Evolutionary conservation across 1,140 invertebrate genomes (phyloP).

Genomic region (Pogonus chalceus): DNA sequence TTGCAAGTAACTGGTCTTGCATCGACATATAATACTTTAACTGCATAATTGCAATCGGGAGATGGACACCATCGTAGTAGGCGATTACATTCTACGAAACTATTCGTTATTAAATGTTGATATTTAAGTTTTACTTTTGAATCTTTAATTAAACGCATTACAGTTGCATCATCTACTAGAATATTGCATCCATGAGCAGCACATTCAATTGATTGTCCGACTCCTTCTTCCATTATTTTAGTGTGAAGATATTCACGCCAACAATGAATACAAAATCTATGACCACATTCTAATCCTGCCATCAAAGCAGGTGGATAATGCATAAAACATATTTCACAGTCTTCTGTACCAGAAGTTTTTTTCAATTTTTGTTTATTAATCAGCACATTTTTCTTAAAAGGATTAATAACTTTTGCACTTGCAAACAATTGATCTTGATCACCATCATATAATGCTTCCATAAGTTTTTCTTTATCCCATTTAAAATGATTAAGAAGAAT

Average conservation of each 20-base stretch:
- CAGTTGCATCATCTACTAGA: constrained; percentile 58
- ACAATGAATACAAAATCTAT: constrained; percentile 56
- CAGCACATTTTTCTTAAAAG: constrained; percentile 37
- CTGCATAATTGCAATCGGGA: constrained; percentile 57
- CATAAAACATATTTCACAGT: constrained; percentile 90
- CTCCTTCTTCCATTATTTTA: constrained; percentile 62
- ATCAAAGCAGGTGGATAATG: constrained; percentile 41
- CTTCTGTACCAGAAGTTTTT: constrained; percentile 53
- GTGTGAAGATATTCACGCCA: constrained; percentile 62
- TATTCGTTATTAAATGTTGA: constrained; percentile 65
- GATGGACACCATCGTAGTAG: constrained; percentile 63
- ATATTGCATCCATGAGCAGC: constrained; percentile 47
- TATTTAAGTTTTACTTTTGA: constrained; percentile 56
- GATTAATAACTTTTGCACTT: constrained; percentile 56
- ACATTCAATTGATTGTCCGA: constrained; percentile 56
- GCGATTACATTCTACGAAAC: constrained; percentile 67
- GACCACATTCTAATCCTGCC: constrained; percentile 60
- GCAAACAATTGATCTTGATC: constrained; percentile 54
- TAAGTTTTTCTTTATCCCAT: constrained; percentile 66
- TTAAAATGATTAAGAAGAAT: constrained; percentile 61
- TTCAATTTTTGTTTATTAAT: constrained; percentile 23
- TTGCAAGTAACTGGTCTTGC: constrained; percentile 52
- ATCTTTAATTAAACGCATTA: constrained; percentile 54
- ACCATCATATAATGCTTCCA: constrained; percentile 57
- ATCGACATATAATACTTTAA: constrained; percentile 53